Base-by-base conservation (phyloP, 2,888 invertebrate genomes). In the Aromia moschata region DNA sequence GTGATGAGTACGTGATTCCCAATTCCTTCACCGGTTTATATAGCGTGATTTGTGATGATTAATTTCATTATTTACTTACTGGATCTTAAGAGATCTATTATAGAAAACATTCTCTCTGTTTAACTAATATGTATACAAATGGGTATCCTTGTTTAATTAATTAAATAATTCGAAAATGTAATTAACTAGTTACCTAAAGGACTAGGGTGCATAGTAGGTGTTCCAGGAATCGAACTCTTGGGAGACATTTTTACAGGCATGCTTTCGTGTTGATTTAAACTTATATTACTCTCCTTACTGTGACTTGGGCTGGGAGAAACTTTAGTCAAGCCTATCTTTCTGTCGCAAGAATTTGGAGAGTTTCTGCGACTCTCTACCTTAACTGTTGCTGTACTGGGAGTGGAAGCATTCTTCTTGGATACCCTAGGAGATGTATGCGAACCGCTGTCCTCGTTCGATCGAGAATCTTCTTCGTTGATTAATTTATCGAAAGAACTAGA, bases 381-480 rank as follows among this genome's bases (percentile, higher is more conserved):
- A 0, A 79, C 58, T 82, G 80, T 44, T 70, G 73, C 62, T 37
- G 64, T 71, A 30, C 69, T 70, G 33, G 70, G 45, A 9, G 55
- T 70, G 30, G 74, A 68, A 77, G 80, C 81, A 81, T 81, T 85
- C 64, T 84, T 84, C 76, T 80, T 84, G 64, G 79, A 79, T 76
- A 82, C 83, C 76, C 77, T 85, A 68, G 79, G 86, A 70, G 80
- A 85, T 46, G 84, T 79, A 15, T 86, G 83, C 14, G 85, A 81
- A n/a, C 83, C 80, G 64, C 85, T 83, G 0, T 87, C 86, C 62
- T 89, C 89, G 69, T 89, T 89, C 16, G 89, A 90, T 64, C 89
- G 83, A 2, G 90, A 91, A 76, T 91, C 91, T 60, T 90, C 90
- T 78, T 90, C 91, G 14, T 87, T 88, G 64, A 85, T 83, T 74